Conservation (phyloP, 1,140 invertebrate species). For the Drosophila elegans region DNA sequence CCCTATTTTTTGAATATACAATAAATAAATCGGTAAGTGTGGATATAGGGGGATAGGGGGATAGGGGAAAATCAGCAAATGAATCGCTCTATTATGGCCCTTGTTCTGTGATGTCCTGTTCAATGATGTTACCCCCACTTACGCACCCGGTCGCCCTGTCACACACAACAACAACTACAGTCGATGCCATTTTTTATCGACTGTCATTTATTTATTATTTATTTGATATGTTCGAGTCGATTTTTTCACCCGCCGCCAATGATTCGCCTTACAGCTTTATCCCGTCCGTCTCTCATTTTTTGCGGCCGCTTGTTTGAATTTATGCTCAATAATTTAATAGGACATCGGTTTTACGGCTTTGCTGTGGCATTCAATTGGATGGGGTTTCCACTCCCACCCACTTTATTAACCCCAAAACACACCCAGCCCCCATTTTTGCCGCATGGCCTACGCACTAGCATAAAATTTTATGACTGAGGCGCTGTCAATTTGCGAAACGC, state of each 20-base stretch:
- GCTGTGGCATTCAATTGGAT: slow-evolving; percentile 43
- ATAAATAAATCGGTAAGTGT: slow-evolving; percentile 8
- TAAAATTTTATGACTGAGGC: slow-evolving; percentile 66
- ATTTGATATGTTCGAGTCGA: slow-evolving; percentile 62
- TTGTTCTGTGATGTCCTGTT: slow-evolving; percentile 29
- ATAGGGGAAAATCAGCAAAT: slow-evolving; percentile 55
- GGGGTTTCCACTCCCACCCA: slow-evolving; percentile 1
- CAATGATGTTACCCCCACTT: slow-evolving; percentile 30
- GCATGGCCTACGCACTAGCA: slow-evolving; percentile 54
- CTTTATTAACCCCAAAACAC: not conserved
- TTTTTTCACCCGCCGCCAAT: slow-evolving; percentile 34
- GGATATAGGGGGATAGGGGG: too few relatives aligned
- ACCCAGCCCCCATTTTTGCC: not conserved
- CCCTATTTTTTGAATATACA: slow-evolving; percentile 20
- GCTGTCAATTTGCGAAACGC: slow-evolving; percentile 58
- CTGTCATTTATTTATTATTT: slow-evolving; percentile 72
- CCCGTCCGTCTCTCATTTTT: slow-evolving; percentile 24
- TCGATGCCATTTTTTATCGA: slow-evolving; percentile 60
- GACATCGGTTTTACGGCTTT: slow-evolving; percentile 69
- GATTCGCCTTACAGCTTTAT: slow-evolving; percentile 41
- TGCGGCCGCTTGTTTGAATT: slow-evolving; percentile 55
- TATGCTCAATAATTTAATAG: slow-evolving; percentile 75
- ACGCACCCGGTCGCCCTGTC: not conserved
- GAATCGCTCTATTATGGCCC: slow-evolving; percentile 66
- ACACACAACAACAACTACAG: slow-evolving; percentile 39